A percentile compares a stretch with the other conserved stretches of the same genome.
Conservation (phyloP, 2,113 vertebrate species). For the Stercorarius parasiticus region DNA sequence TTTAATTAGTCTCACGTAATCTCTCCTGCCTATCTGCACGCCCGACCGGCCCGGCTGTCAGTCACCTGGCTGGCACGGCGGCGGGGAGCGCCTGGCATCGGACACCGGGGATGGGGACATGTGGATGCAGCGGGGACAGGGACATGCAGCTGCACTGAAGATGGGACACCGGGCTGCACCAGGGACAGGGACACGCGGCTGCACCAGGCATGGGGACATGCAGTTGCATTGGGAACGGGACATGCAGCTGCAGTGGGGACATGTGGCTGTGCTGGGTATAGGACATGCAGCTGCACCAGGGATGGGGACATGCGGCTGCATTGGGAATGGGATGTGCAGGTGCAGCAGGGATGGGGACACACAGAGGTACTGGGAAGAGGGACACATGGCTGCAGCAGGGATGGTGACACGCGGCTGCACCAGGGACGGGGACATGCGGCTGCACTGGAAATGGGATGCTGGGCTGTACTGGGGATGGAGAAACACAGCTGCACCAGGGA, state of each 20-base stretch:
- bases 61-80: neutral
- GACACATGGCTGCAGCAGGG: no score
- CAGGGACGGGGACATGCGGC: no score
- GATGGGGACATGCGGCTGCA: no score
- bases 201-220: neutral
- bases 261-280: no score
- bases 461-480: fast-evolving
- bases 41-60: neutral
- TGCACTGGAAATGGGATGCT: no score
- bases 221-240: neutral
- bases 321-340: no score
- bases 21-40: neutral
- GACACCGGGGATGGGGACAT: neutral
- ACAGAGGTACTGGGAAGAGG: no score
- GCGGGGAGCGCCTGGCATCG: neutral
- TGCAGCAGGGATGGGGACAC: no score
- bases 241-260: no score
- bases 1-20: slow-evolving; percentile 53
- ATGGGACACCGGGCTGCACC: neutral
- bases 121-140: neutral
- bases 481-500: fast-evolving
- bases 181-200: neutral
- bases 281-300: no score
- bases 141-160: neutral
- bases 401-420: no score